Conservation (phyloP, 37 sponge, comb jelly and placozoan species). For the Halichondria panicea region DNA sequence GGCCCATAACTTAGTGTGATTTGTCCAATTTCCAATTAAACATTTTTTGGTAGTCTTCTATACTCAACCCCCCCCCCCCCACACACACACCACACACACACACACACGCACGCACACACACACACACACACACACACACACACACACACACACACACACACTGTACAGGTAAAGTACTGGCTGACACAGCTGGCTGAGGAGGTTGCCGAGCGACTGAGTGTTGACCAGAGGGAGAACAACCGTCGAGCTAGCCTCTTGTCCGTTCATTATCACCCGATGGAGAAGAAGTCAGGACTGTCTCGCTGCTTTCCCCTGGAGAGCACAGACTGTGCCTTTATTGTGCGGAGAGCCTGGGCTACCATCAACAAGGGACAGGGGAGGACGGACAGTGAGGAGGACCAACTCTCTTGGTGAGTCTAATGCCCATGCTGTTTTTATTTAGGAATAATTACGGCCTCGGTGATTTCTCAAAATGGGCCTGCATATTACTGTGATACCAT, state of each 20-base stretch:
- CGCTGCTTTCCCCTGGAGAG: background rate
- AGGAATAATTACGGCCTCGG: too few species aligned
- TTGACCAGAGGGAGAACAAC: slow-evolving; percentile 36
- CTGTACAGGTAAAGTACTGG: slow-evolving; percentile 52
- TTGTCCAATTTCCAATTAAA: background rate
- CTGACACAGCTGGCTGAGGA: slow-evolving; percentile 57
- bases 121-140: too few species aligned
- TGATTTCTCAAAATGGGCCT: too few species aligned
- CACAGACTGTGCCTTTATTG: background rate
- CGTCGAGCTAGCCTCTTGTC: background rate
- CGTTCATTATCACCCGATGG: background rate
- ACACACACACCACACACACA: too few species aligned
- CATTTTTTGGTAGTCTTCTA: background rate
- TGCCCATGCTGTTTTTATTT: too few species aligned
- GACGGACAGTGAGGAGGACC: background rate
- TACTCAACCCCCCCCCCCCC: too few species aligned
- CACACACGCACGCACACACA: too few species aligned
- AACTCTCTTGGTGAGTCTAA: background rate
- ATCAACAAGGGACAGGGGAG: background rate
- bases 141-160: too few species aligned
- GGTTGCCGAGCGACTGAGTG: slow-evolving; percentile 52
- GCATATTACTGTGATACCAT: too few species aligned
- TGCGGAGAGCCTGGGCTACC: background rate
- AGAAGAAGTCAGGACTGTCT: background rate
- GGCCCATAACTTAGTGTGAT: background rate